A percentile compares a stretch with the other conserved stretches of the same genome.
Conservation (phyloP, 2,797 vertebrate genomes). For the Nyctalus aviator region DNA sequence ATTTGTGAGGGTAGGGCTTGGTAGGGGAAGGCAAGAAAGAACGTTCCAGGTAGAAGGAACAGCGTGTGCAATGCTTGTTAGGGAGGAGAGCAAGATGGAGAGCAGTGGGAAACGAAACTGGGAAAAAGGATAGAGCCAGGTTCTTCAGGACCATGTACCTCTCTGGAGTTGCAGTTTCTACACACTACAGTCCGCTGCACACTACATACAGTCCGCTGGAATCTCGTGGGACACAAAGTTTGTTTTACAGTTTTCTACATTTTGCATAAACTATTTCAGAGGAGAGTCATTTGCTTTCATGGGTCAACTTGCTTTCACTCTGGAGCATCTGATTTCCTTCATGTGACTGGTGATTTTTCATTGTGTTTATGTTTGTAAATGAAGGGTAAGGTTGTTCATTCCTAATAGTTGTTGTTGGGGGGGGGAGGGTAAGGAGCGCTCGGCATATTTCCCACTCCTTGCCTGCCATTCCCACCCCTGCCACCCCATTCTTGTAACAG, state of each 20-base stretch:
- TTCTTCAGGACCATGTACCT: background rate
- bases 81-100: background rate
- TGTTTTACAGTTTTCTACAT: background rate
- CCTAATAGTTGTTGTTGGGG: background rate
- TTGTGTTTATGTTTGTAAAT: background rate
- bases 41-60: background rate
- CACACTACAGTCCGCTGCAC: background rate
- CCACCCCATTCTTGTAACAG: background rate
- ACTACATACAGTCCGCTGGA: background rate
- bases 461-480: background rate
- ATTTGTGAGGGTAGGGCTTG: background rate
- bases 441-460: background rate
- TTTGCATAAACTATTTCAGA: background rate
- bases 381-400: background rate
- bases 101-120: background rate
- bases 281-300: constrained; percentile 7
- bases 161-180: background rate
- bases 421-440: background rate
- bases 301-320: background rate
- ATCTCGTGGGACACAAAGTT: background rate
- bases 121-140: background rate
- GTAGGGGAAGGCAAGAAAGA: background rate
- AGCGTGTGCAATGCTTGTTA: background rate
- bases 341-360: background rate
- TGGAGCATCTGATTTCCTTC: background rate